Percentiles rank a stretch among this genome's conserved stretches.
Evolutionary conservation across 1,140 invertebrate species (phyloP).

Genomic region (Hyposmocoma kahamanoa): DNA sequence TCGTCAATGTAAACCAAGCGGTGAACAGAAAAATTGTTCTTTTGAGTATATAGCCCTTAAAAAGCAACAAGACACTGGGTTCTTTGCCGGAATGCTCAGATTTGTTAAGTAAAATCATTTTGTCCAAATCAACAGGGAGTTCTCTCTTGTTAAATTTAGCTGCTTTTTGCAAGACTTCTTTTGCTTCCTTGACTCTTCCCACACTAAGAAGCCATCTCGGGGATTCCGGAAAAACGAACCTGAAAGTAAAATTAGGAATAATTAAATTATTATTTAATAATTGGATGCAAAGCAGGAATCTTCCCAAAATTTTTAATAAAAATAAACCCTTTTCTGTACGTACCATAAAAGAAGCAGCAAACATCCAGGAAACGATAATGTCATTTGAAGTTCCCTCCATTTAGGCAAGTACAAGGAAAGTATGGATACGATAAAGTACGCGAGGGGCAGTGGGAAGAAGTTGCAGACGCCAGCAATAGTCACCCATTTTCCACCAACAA

Average conservation of each 20-base stretch:
- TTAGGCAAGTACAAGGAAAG: slow-evolving; percentile 82
- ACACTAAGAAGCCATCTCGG: slow-evolving; percentile 88
- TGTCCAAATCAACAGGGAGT: slow-evolving; percentile 77
- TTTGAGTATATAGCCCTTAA: slow-evolving; percentile 76
- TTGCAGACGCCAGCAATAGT: slow-evolving; percentile 83
- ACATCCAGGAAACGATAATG: slow-evolving; percentile 80
- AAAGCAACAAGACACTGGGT: slow-evolving; percentile 76
- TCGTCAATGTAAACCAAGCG: slow-evolving; percentile 83
- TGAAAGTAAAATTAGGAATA: slow-evolving; percentile 33
- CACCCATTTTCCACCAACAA: slow-evolving; percentile 83
- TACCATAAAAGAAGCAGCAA: slow-evolving; percentile 80
- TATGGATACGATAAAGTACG: slow-evolving; percentile 82
- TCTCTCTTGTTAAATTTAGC: slow-evolving; percentile 78
- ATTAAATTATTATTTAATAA: slow-evolving; percentile 1
- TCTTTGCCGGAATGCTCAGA: slow-evolving; percentile 52
- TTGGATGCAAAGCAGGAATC: too few relatives aligned
- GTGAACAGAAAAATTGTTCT: slow-evolving; percentile 79
- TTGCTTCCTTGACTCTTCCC: slow-evolving; percentile 80
- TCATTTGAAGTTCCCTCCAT: slow-evolving; percentile 83
- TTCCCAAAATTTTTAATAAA: slow-evolving; percentile 2
- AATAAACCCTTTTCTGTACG: slow-evolving; percentile 22
- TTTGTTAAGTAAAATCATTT: slow-evolving; percentile 71
- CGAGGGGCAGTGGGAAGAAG: slow-evolving; percentile 81
- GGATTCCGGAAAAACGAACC: slow-evolving; percentile 88
- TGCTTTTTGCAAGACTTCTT: slow-evolving; percentile 79